phyloP scores from a whole-genome alignment of 2,888 invertebrate species.

The Hedya salicella region DNA sequence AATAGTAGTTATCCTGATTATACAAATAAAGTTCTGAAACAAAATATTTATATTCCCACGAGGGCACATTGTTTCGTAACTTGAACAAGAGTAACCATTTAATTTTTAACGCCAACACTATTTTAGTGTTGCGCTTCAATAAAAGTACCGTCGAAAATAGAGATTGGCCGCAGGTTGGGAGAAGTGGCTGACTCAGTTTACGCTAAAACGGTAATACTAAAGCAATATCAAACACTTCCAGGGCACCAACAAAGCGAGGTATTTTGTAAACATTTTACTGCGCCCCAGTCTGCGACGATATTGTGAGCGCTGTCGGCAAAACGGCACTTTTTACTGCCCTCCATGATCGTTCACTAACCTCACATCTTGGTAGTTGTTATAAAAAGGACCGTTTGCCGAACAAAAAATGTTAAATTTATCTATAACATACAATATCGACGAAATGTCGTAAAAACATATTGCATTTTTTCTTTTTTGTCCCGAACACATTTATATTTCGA shows the following conservation, averaged over 20 bases:
- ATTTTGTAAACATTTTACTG: slow-evolving; percentile 83
- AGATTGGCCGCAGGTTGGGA: slow-evolving; percentile 39
- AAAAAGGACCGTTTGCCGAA: slow-evolving; percentile 38
- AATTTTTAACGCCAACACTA: slow-evolving; percentile 1
- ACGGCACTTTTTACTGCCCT: slow-evolving; percentile 79
- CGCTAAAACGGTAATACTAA: slow-evolving; percentile 72
- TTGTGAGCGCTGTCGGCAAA: slow-evolving; percentile 78
- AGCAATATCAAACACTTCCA: slow-evolving; percentile 72
- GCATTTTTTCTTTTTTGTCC: slow-evolving; percentile 1
- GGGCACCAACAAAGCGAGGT: slow-evolving; percentile 71
- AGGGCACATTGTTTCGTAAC: not conserved
- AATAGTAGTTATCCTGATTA: too few relatives aligned
- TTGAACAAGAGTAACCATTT: not conserved
- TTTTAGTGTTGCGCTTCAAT: slow-evolving; percentile 9
- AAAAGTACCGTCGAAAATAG: slow-evolving; percentile 28
- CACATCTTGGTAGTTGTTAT: slow-evolving; percentile 57
- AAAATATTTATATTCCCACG: not conserved
- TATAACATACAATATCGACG: slow-evolving; percentile 4
- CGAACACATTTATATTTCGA: slow-evolving; percentile 4
- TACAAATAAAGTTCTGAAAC: too few relatives aligned
- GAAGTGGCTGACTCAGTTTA: slow-evolving; percentile 53
- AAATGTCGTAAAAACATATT: slow-evolving; percentile 14
- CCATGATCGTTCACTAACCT: slow-evolving; percentile 65
- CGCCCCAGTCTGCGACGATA: slow-evolving; percentile 79
- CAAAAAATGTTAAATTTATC: slow-evolving; percentile 14